Evolutionary conservation across 2,113 vertebrate species (phyloP).

Genomic region (Corydoras maculifer): DNA sequence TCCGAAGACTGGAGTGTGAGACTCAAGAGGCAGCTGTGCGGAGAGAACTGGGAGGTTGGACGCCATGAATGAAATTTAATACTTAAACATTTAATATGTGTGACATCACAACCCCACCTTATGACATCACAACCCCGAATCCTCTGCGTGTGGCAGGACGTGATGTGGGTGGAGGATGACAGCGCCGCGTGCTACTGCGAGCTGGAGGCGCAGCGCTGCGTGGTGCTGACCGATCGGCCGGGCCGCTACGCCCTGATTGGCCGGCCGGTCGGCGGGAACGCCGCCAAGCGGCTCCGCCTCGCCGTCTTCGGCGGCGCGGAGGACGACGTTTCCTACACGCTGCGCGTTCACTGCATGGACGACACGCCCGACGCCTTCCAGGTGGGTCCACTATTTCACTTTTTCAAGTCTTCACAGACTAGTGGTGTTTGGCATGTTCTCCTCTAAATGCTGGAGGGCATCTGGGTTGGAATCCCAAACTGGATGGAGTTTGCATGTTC

Average conservation of each 20-base stretch:
- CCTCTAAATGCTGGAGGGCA: too few species aligned
- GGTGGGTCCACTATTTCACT: constrained; percentile 54
- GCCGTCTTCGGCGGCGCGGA: constrained; percentile 87
- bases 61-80: constrained; percentile 31
- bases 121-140: too few species aligned
- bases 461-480: too few species aligned
- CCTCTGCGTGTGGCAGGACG: constrained; percentile 69
- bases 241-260: constrained; percentile 92
- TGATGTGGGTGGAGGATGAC: constrained; percentile 92
- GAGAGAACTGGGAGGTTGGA: constrained; percentile 89
- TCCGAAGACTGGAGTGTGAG: constrained; percentile 86
- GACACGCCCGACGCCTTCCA: constrained; percentile 93
- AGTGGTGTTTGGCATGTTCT: too few species aligned
- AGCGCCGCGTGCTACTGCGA: constrained; percentile 92
- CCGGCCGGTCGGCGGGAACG: constrained; percentile 82
- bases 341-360: constrained; percentile 94
- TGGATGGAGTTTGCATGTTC: too few species aligned
- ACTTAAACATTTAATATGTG: background rate
- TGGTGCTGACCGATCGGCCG: constrained; percentile 88
- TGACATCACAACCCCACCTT: background rate
- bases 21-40: constrained; percentile 75
- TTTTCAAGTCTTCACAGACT: too few species aligned
- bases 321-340: constrained; percentile 74
- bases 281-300: constrained; percentile 87
- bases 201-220: constrained; percentile 84